Evolutionary conservation across 2,113 vertebrate species (phyloP), one percentile per base, ranked within the genome.

Genomic region (Colistium nudipinnis): DNA sequence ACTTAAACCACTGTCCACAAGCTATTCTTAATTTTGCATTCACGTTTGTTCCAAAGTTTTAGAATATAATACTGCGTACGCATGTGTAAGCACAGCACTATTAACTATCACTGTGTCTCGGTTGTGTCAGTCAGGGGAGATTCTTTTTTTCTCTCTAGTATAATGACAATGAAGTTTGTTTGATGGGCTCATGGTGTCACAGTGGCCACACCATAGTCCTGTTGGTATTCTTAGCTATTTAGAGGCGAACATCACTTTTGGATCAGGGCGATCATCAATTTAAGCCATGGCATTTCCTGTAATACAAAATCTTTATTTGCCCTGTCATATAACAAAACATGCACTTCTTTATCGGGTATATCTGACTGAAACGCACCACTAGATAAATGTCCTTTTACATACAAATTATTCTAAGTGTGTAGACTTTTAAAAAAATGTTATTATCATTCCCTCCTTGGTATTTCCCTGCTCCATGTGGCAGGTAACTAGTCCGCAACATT

Each of bases 1-100:
- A 39, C 39, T 64, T 65, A 60, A 78, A 76, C 65, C 60, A 20
- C 62, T 35, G 31, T 81, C 28, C 1, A 54, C 59, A 35, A 55
- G 47, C 60, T 83, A 49, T 53, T 67, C 68, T 74, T 61, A 48
- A 72, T 12, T 63, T 44, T 35, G 39, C 47, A 39, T 62, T 76
- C 9, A 61, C 54, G 20, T 43, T 44, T 41, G 43, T 44, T 48
- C 53, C 30, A 33, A 62, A 55, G 17, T 28, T 43, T 48, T 54
- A 19, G 12, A 53, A 53, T 54, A 17, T 47, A 56, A 16, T 3
- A n/a, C 4, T 45, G 24, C 39, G 19, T 19, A 20, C 16, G 5
- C 10, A 44, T 19, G 43, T 43, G 27, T 56, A 44, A 2, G 1
- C 7, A 7, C 28, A 56, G 24, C 11, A 41, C 20, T 28, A 10